Evolutionary conservation across 2,113 vertebrate genomes (phyloP).

Genomic region (Uria lomvia): DNA sequence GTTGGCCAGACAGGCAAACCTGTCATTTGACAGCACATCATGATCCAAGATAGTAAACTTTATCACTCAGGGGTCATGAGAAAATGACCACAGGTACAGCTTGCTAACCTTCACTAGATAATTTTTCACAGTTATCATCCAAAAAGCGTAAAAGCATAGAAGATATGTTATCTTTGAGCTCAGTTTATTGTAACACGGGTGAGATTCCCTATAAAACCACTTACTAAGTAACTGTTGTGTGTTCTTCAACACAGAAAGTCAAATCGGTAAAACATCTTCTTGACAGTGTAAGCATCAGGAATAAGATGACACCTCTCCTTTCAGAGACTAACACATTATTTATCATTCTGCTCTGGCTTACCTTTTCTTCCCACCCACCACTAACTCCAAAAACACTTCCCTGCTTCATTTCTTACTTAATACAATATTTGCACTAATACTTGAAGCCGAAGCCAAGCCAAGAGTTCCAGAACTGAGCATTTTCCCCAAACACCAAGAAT

Average conservation of each 20-base stretch:
- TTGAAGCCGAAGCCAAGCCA: neutral
- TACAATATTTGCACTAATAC: neutral
- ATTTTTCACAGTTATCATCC: slow-evolving; percentile 81
- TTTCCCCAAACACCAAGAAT: neutral
- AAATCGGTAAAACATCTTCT: slow-evolving; percentile 71
- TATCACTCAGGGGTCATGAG: slow-evolving; percentile 76
- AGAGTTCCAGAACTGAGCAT: neutral
- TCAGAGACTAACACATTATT: slow-evolving; percentile 62
- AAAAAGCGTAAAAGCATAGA: slow-evolving; percentile 72
- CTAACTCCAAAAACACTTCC: neutral
- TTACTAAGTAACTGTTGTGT: slow-evolving; percentile 71
- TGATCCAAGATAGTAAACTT: slow-evolving; percentile 76
- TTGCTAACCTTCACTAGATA: slow-evolving; percentile 72
- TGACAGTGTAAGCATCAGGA: slow-evolving; percentile 72
- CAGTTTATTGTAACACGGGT: slow-evolving; percentile 71
- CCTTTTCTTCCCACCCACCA: neutral
- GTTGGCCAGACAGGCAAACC: slow-evolving; percentile 76
- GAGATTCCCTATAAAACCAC: slow-evolving; percentile 72
- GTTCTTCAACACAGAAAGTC: slow-evolving; percentile 68
- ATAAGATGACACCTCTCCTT: slow-evolving; percentile 64
- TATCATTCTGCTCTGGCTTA: slow-evolving; percentile 57
- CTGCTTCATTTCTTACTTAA: neutral
- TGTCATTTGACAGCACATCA: slow-evolving; percentile 74
- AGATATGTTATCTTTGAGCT: slow-evolving; percentile 73
- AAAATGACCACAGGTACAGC: slow-evolving; percentile 75